Evolutionary conservation across 2,797 vertebrate genomes (phyloP), one percentile per base, ranked within the genome.

Genomic region (Gephyroberyx darwinii): DNA sequence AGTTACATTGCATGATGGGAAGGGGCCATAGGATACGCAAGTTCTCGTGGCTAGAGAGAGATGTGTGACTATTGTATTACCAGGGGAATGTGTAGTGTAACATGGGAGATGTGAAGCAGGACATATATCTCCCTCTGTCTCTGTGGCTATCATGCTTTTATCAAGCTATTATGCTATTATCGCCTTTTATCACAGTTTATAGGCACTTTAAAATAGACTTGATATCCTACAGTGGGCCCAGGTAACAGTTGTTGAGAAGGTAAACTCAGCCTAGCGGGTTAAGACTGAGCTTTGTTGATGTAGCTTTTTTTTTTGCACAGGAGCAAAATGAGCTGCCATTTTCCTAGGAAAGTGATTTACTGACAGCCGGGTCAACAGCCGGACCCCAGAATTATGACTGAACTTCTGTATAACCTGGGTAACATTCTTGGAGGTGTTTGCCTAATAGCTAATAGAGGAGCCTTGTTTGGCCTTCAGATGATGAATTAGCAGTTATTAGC

Each of bases 261-360:
- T 52, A 4, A 39, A 60, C 35, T 61, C 20, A 33, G 41, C 61
- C 30, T 56, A 19, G 33, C 59, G 70, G 56, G 47, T 54, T 66
- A 43, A 80, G 45, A 60, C 39, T 55, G 65, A 50, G 41, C 52
- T 75, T 78, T 74, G 57, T 82, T 20, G 17, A 3, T 33, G 17
- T 39, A 39, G 8, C 12, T 57, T 8, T 31, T 39, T 74, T 74
- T 39, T 43, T 75, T 81, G 74, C 47, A 54, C 61, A 57, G 63
- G 53, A 74, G 48, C 50, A 41, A 55, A 51, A 16, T 48, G 57
- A 81, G 54, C 51, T 53, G 47, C 30, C 10, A 17, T 60, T 66
- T 80, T 71, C 51, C 41, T 52, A 47, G 20, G 61, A 83, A 77
- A 70, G 63, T 78, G 80, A 83, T 88, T 90, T 83, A 77, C 22